phyloP scores from a whole-genome alignment of 1,140 invertebrate species.

The Caligus rogercresseyi region DNA sequence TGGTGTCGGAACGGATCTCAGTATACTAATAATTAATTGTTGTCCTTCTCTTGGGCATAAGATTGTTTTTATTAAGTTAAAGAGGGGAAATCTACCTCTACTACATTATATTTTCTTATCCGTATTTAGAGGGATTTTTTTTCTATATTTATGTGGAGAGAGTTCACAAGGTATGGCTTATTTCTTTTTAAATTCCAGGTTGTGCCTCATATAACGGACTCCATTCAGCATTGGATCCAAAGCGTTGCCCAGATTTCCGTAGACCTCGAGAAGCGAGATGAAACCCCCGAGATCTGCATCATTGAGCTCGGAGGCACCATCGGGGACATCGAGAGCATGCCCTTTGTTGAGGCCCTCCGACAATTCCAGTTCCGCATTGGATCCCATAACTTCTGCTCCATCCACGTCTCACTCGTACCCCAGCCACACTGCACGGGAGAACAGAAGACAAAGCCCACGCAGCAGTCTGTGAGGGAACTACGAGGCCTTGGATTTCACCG shows the following conservation, averaged over 20 bases:
- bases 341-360: slow-evolving; percentile 95
- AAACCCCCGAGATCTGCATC: slow-evolving; percentile 57
- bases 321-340: slow-evolving; percentile 98
- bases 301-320: slow-evolving; percentile 92
- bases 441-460: slow-evolving; percentile 96
- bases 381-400: slow-evolving; percentile 76
- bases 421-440: slow-evolving; percentile 74
- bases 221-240: slow-evolving; percentile 95
- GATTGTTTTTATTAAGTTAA: too few relatives aligned
- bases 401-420: slow-evolving; percentile 87
- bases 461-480: slow-evolving; percentile 78
- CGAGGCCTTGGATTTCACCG: slow-evolving; percentile 74
- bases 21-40: too few relatives aligned
- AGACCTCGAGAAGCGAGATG: slow-evolving; percentile 33
- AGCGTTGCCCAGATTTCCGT: slow-evolving; percentile 74
- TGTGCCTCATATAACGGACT: slow-evolving; percentile 96
- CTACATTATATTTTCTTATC: too few relatives aligned
- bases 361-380: slow-evolving; percentile 76
- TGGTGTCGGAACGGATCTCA: too few relatives aligned
- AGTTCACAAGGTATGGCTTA: slow-evolving; percentile 10
- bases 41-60: too few relatives aligned
- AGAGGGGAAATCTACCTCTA: too few relatives aligned
- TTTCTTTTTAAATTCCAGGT: slow-evolving; percentile 44
- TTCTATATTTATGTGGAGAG: not conserved
- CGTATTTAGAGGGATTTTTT: too few relatives aligned